Base-by-base conservation (phyloP, 2,113 vertebrate genomes). In the Ctenodactylus gundi region DNA sequence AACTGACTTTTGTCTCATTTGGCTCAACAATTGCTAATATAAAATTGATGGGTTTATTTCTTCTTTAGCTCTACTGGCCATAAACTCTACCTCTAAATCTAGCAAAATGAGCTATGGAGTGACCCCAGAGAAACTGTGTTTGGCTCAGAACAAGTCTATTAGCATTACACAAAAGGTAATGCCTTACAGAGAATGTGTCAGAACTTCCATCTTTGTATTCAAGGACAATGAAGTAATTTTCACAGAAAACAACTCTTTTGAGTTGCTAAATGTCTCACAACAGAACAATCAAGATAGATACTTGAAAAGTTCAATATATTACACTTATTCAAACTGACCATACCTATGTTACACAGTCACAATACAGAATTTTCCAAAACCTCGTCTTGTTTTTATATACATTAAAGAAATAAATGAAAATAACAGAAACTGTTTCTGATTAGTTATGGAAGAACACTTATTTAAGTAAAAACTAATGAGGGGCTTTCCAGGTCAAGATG, bases 91-190 rank as follows among this genome's bases (percentile, higher is more conserved):
- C 41, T 57, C 68, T 89, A 93, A 93, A 80, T 29, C 76, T 89
- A 93, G 76, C 58, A 91, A 94, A 94, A 65, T 57, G 14, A 76
- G 41, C 51, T 88, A 44, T 55, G 53, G 58, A 92, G n/a, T 72
- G 91, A 96, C 51, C 72, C 36, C 70, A 88, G 67, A 95, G 72
- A 97, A 88, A 77, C 4, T 90, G 44, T 85, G 15, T 75, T 95
- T 90, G 65, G 14, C 64, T 85, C 64, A 65, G 60, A 90, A 88
- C 25, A 95, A 85, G 34, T 93, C 68, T 60, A 90, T 92, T 58
- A 95, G 67, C 53, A 90, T 94, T 87, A 95, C 78, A 77, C 41
- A 93, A 91, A 95, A 96, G 57, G 72, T 73, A 92, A 75, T 89
- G 55, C 29, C 95, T 93, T 89, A 88, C 25, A 84, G 31, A 85